Percentiles rank a stretch among this genome's conserved stretches.
Conservation (phyloP, 2,113 vertebrate species). For the Ceyx cyanopectus region DNA sequence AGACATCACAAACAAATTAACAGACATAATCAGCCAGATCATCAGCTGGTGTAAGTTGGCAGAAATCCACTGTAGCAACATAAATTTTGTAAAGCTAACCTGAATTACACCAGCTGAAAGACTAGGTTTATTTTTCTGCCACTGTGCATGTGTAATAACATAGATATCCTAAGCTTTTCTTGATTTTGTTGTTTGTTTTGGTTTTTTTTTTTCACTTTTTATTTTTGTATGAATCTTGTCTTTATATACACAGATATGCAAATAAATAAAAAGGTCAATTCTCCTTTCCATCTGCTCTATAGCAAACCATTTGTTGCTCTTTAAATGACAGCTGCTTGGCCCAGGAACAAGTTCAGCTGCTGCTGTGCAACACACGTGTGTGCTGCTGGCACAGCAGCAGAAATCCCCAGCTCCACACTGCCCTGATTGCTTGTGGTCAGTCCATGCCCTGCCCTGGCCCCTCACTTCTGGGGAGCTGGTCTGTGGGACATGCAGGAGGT, state of each 20-base stretch:
- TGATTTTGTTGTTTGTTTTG: background rate
- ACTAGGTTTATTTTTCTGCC: background rate
- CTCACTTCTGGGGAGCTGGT: fast-evolving
- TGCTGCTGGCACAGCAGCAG: slow-evolving; percentile 21
- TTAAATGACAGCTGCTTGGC: slow-evolving; percentile 70
- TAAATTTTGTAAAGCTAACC: slow-evolving; percentile 33
- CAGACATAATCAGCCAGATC: slow-evolving; percentile 56
- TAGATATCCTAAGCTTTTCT: background rate
- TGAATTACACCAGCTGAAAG: slow-evolving; percentile 1
- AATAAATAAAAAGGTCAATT: slow-evolving; percentile 50
- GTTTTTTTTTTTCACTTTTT: background rate
- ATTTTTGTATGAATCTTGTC: background rate
- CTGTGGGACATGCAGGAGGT: too few species aligned
- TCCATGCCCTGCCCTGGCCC: background rate
- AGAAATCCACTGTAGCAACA: slow-evolving; percentile 29
- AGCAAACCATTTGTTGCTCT: slow-evolving; percentile 49
- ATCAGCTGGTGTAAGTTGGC: slow-evolving; percentile 64
- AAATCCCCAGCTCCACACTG: fast-evolving
- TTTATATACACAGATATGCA: background rate
- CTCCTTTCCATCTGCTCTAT: slow-evolving; percentile 35
- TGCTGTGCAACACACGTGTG: background rate
- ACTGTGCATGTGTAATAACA: background rate
- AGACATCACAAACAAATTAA: slow-evolving; percentile 42
- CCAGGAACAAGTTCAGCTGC: slow-evolving; percentile 23
- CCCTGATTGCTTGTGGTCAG: fast-evolving